These are phyloP conservation scores for Leucosticte australis DNA, from an alignment of 2,113 vertebrate genomes.

Conservation along the genomic window DNA sequence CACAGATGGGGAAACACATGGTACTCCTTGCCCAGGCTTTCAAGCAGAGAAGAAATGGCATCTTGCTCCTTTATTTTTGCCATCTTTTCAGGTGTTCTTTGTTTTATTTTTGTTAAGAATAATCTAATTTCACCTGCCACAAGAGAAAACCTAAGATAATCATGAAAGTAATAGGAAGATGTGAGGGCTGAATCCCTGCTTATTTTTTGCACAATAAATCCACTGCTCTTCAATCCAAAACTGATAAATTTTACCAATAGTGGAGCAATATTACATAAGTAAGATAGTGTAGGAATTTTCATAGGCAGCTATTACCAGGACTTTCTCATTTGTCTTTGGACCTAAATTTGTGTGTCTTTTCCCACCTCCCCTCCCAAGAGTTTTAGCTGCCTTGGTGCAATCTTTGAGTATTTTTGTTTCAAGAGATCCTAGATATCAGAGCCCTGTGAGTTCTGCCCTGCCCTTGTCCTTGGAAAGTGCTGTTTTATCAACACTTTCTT, in stretches of 20 bases:
- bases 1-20: conserved; percentile 11
- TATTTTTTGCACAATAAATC: neutral
- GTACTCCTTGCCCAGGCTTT: neutral
- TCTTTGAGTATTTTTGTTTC: neutral
- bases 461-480: neutral
- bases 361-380: neutral
- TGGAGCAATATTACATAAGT: neutral
- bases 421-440: neutral
- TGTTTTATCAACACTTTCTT: neutral
- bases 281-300: neutral
- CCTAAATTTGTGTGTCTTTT: neutral
- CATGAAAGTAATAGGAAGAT: neutral
- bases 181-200: neutral
- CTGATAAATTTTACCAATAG: neutral
- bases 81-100: neutral
- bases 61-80: neutral
- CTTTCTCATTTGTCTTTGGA: neutral
- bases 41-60: neutral
- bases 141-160: neutral
- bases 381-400: neutral
- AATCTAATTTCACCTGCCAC: neutral
- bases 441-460: accelerated
- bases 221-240: neutral
- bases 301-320: neutral
- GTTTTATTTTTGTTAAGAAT: neutral